Evolutionary conservation across 2,888 invertebrate genomes (phyloP).

Genomic region (Electrophaes corylata): DNA sequence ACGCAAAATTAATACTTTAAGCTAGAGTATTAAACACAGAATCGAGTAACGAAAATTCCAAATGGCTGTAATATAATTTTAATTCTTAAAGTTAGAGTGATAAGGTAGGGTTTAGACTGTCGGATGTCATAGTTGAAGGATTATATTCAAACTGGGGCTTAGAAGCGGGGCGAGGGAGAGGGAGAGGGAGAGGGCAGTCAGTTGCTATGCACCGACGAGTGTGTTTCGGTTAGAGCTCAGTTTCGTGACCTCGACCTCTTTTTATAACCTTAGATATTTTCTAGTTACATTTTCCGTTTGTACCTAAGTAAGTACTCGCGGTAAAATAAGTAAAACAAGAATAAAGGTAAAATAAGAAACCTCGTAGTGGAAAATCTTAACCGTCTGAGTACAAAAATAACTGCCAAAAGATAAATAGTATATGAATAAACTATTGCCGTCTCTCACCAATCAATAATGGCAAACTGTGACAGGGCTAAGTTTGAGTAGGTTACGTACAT

Average conservation of each 20-base stretch:
- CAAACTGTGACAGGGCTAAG: too few species aligned
- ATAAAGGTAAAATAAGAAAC: too few species aligned
- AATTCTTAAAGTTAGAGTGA: not conserved
- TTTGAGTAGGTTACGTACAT: too few species aligned
- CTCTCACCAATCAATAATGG: too few species aligned
- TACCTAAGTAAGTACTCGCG: too few species aligned
- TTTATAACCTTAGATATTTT: conserved; percentile 15
- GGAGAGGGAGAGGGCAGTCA: conserved; percentile 49
- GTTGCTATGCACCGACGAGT: conserved; percentile 58
- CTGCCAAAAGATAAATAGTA: too few species aligned
- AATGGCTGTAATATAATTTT: not conserved
- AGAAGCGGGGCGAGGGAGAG: conserved; percentile 45
- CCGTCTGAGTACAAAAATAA: too few species aligned
- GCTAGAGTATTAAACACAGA: not conserved
- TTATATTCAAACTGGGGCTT: conserved; percentile 38
- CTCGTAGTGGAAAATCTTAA: too few species aligned
- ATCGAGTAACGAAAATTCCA: not conserved
- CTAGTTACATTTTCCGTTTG: conserved; percentile 1
- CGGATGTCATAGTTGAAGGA: conserved; percentile 34
- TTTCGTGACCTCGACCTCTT: conserved; percentile 16
- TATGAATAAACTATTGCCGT: too few species aligned
- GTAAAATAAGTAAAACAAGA: too few species aligned
- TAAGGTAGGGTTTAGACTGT: conserved; percentile 16
- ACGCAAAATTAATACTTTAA: conserved; percentile 35
- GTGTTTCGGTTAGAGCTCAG: conserved; percentile 12